Evolutionary conservation across 2,888 invertebrate genomes (phyloP), one percentile per base, ranked within the genome.

Genomic region (Agapostemon virescens): DNA sequence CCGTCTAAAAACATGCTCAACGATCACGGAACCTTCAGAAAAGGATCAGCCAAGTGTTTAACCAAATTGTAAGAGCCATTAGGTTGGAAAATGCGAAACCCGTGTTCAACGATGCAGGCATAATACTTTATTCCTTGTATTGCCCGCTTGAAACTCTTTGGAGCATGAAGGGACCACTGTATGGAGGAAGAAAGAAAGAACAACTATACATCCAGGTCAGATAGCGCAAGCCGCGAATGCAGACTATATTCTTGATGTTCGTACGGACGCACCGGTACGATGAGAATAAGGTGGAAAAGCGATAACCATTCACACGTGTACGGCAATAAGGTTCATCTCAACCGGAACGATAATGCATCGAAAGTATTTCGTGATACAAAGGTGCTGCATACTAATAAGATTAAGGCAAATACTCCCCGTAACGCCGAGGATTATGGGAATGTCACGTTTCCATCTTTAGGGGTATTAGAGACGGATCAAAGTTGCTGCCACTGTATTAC

Each of bases 61-160:
- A 84, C 77, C 83, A 70, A 84, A 83, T 81, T 70, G 83, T 81
- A 75, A 77, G 77, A 81, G 69, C 79, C 81, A 81, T 79, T 76
- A 81, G 83, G 70, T 79, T 33, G 85, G 77, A 83, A 85, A 83
- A 83, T 71, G 81, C 77, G 67, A 66, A 77, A 74, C 74, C 82
- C 73, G 63, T 81, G 81, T 83, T 78, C 77, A 79, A 26, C 69
- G 72, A 69, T 73, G 77, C 74, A 72, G 49, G 40, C 64, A 23
- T 76, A 74, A 82, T 79, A 67, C 74, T 77, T 77, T 83, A 84
- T 79, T 84, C 77, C 67, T 73, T 40, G 75, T 77, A 64, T 71
- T 82, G 71, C 66, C 38, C 63, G 69, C 58, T 74, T 33, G 79
- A 63, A 71, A 78, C 63, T 74, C 58, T 58, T 68, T 66, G 69